A percentile compares a stretch with the other conserved stretches of the same genome.
phyloP scores from a whole-genome alignment of 2,113 vertebrate species.

The Agapornis roseicollis region DNA sequence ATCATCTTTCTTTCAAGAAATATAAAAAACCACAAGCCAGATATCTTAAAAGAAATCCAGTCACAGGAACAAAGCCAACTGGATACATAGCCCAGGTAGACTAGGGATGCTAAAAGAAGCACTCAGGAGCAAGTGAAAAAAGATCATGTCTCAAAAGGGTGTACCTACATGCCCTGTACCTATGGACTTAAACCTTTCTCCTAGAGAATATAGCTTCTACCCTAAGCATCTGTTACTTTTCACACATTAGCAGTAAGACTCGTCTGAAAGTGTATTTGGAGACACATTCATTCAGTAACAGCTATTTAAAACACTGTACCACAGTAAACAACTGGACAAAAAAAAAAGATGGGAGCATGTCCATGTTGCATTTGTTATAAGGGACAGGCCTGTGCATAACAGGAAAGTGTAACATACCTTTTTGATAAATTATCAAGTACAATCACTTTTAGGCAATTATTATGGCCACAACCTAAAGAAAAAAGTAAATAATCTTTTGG shows the following conservation, averaged over 20 bases:
- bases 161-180: not conserved
- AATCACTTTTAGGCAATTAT: not conserved
- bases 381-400: not conserved
- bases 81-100: not conserved
- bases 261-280: not conserved
- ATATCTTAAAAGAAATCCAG: not conserved
- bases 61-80: not conserved
- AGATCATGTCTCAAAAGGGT: not conserved
- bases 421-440: not conserved
- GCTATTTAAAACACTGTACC: not conserved
- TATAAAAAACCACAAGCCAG: not conserved
- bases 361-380: not conserved
- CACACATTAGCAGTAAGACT: not conserved
- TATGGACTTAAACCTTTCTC: not conserved
- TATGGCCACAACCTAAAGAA: not conserved
- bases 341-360: not conserved
- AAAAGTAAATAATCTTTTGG: not conserved
- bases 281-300: not conserved
- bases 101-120: not conserved
- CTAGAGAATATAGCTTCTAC: not conserved
- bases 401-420: not conserved
- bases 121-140: not conserved
- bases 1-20: not conserved
- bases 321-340: not conserved
- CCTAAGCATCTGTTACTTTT: not conserved